Base-by-base conservation (phyloP, 2,113 vertebrate species). In the Peromyscus polionotus region DNA sequence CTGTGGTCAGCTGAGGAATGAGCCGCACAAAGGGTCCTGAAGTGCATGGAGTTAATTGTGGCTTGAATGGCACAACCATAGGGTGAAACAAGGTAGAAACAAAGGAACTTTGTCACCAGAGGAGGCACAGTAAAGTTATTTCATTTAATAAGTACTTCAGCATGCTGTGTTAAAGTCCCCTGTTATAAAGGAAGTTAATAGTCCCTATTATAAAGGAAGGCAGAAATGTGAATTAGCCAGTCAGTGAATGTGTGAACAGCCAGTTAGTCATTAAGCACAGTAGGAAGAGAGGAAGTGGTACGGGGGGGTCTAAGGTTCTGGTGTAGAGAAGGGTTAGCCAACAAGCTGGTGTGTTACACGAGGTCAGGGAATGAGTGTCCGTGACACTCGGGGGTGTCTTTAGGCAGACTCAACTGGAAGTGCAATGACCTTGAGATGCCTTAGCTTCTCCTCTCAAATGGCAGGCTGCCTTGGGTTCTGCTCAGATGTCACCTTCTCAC, bases 1-100 rank as follows among this genome's bases (percentile, higher is more conserved):
- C 16, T 9, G 0, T 11, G 2, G 4, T 54, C 31, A 10, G 5
- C 16, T 2, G 36, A 20, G 8, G 39, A 10, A 1, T 4, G 26
- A 22, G 8, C 4, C 33, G 2, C 0, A 17, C n/a, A 36, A 68
- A 77, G 17, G 5, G 7, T 17, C 33, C 31, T 12, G 19, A 28
- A 45, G 39, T 22, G 9, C 17, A 70, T 26, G 28, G 1, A 16
- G 45, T 57, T 5, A 9, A 51, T 42, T 5, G 13, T 54, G 31
- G 31, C 8, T 76, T 67, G 33, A 24, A 2, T 17, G 57, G 48
- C 14, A 59, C 72, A 88, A 85, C 45, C 17, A 12, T 6, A 5
- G 42, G 39, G 42, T 8, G 5, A 81, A 86, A 65, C 20, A 77
- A 70, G 6, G 31, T 42, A 4, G 20, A 39, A 3, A 48, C 67